Evolutionary conservation across 2,888 invertebrate genomes (phyloP), one percentile per base, ranked within the genome.

Genomic region (Drosophila phalerata): DNA sequence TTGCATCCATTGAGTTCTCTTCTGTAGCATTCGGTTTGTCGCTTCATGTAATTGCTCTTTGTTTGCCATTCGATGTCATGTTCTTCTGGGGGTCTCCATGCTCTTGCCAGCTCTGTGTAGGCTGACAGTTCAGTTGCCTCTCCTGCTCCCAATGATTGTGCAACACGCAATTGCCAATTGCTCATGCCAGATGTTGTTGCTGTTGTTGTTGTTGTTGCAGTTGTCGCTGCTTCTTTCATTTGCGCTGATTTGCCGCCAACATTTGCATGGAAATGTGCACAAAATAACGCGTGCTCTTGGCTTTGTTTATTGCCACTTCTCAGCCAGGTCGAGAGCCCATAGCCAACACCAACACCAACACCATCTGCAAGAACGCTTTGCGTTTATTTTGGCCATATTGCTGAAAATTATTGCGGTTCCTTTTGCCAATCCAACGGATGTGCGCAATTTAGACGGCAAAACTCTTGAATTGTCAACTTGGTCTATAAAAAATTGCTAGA

Each of bases 11-110:
- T 47, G 30, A 49, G 62, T 66, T 69, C 76, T 83, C 69, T 60
- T 63, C 15, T 48, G 37, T 51, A 45, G n/a, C 53, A 51, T 48
- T 49, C 15, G 13, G 32, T 45, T 58, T 60, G 67, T 68, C 66
- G 73, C 70, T 76, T 48, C 79, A 77, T 82, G 84, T 84, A 84
- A 84, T 84, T 84, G 84, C 83, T 78, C 88, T 88, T 84, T 84
- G 84, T 84, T 88, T 84, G 88, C 87, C 81, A 61, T 84, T 84
- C 76, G 85, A 80, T 84, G 88, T 85, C 88, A 84, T 88, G 88
- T 88, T 88, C 83, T 82, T 62, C 43, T 34, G 11, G 68, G 52
- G 69, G 17, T 77, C 67, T 74, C 49, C 28, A 43, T 63, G 30
- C 28, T 49, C 42, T 19, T 45, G 42, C 17, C 17, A 43, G 25